phyloP scores from a whole-genome alignment of 2,113 vertebrate genomes.

The Riparia riparia region DNA sequence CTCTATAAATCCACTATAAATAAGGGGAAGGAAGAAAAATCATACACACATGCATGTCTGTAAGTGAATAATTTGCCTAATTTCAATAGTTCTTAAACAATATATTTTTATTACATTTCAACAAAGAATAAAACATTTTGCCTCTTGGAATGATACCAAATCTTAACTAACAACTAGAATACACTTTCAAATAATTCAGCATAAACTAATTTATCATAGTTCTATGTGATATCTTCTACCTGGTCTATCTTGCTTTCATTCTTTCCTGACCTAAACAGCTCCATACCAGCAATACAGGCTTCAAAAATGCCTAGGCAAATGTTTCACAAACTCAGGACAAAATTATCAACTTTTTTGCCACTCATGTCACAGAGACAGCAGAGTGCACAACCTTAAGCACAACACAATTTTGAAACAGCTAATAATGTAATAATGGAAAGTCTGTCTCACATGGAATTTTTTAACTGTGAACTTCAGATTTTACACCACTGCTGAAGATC shows the following conservation, averaged over 20 bases:
- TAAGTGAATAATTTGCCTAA: background rate
- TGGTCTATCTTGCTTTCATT: background rate
- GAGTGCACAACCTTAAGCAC: background rate
- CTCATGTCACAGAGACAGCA: background rate
- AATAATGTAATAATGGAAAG: background rate
- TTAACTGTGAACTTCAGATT: background rate
- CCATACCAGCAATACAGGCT: background rate
- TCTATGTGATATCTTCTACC: background rate
- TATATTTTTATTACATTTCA: background rate
- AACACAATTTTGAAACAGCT: background rate
- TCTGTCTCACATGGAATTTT: background rate
- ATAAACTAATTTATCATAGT: background rate
- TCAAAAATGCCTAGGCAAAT: background rate
- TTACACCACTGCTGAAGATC: background rate
- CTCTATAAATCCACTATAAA: background rate
- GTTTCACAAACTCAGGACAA: background rate
- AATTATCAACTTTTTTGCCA: background rate
- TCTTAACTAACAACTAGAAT: background rate
- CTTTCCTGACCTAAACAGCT: background rate
- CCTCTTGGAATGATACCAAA: background rate
- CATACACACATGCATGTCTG: background rate
- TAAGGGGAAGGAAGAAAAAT: background rate
- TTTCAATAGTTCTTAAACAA: conserved; percentile 4
- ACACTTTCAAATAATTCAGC: background rate
- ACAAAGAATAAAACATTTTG: background rate